Base-by-base conservation (phyloP, 2,797 vertebrate species). In the Rachycentron canadum region DNA sequence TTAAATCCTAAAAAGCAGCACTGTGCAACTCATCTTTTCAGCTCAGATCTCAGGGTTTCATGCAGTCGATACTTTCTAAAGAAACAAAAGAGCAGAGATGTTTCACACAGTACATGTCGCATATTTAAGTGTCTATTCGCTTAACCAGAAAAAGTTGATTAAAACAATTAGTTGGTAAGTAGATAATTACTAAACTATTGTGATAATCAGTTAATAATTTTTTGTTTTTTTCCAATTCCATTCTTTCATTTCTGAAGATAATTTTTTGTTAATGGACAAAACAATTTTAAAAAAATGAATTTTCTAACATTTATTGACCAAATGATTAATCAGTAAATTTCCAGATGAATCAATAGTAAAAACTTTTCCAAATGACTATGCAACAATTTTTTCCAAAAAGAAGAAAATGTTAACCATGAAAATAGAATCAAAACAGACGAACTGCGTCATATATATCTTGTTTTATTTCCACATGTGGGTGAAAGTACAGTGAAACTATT, bases 401-500 rank as follows among this genome's bases (percentile, higher is more conserved):
- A n/a, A 11, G 1, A 7, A 49, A 49, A 19, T 0, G 0, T 3
- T 30, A 53, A 55, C 23, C 23, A 50, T 49, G 25, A 76, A 45
- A 32, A 21, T 10, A 14, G 6, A 21, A 36, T 50, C 9, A 40
- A 69, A 49, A 45, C 45, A 58, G 40, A 23, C 5, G 62, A 58
- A 66, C 49, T 64, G 52, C 3, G 1, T 63, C 23, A 61, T 32
- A 71, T 65, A 69, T 76, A 38, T 55, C 34, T 61, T 4, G 23
- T 25, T n/a, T 57, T n/a, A 16, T 30, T 73, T 61, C 1, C 43
- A 10, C 23, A 26, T 26, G 73, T 69, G 56, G 57, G 74, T 57
- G 70, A 79, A 67, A 9, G 47, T 55, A 66, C 82, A 76, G 59
- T 34, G 34, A 56, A 43, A 52, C 43, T 85, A 59, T 87, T 87